Percentiles rank a stretch among this genome's conserved stretches.
These are phyloP conservation scores for Schizaphis graminum DNA, from an alignment of 2,888 invertebrate species.

Conservation along the genomic window DNA sequence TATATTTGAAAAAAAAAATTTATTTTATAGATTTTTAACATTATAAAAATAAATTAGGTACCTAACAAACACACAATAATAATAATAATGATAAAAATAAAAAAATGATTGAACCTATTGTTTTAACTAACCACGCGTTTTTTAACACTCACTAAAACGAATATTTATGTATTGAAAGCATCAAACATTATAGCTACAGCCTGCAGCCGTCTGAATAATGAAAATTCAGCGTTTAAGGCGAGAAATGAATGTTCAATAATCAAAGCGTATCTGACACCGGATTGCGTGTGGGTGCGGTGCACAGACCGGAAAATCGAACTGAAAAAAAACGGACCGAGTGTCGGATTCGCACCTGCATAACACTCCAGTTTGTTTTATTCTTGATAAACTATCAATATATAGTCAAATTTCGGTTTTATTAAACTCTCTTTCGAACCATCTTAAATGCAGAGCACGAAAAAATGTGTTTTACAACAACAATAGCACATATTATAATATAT, in stretches of 20 bases:
- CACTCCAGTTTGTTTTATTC: neutral
- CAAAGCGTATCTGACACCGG: slow-evolving; percentile 4
- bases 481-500: neutral
- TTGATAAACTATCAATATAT: slow-evolving; percentile 5
- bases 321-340: neutral
- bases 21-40: neutral
- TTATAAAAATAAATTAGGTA: neutral
- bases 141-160: neutral
- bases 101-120: neutral
- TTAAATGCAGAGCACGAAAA: slow-evolving; percentile 23
- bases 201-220: neutral
- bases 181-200: neutral
- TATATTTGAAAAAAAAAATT: neutral
- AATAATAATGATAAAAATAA: neutral
- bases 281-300: neutral
- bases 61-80: neutral
- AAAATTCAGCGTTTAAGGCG: slow-evolving; percentile 1
- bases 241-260: slow-evolving; percentile 26
- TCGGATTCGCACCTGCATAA: neutral
- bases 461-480: slow-evolving; percentile 41
- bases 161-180: neutral
- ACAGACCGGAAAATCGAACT: slow-evolving; percentile 2
- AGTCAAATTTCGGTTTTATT: neutral
- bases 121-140: neutral
- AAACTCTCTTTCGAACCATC: neutral